Conservation (phyloP, 2,113 vertebrate species). For the Progne subis region DNA sequence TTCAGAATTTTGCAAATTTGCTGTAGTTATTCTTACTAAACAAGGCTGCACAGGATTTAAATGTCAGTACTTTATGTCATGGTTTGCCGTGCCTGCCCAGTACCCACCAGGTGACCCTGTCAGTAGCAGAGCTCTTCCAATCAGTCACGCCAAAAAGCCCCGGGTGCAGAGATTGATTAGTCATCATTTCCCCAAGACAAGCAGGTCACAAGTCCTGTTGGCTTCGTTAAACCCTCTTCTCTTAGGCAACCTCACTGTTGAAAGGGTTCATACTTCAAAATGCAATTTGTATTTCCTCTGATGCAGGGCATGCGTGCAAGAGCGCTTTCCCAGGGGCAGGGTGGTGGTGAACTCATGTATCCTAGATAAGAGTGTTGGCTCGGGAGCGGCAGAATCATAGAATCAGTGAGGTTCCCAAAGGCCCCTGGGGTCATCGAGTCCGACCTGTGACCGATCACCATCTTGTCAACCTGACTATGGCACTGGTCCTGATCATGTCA, state of each 20-base stretch:
- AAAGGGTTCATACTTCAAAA: background rate
- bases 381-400: background rate
- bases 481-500: background rate
- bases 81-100: background rate
- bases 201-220: background rate
- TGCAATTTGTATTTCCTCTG: too few relatives aligned
- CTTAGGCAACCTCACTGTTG: background rate
- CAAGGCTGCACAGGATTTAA: background rate
- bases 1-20: background rate
- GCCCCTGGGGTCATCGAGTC: background rate
- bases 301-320: rapidly evolving
- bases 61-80: rapidly evolving
- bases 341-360: background rate
- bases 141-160: background rate
- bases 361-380: background rate
- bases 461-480: background rate
- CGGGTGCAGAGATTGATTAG: rapidly evolving
- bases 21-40: background rate
- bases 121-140: rapidly evolving
- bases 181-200: background rate
- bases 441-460: rapidly evolving
- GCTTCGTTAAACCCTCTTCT: background rate
- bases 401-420: background rate
- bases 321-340: background rate
- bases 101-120: background rate